Evolutionary conservation across 2,888 invertebrate species (phyloP), one percentile per base, ranked within the genome.

Genomic region (Crocallis elinguaria): DNA sequence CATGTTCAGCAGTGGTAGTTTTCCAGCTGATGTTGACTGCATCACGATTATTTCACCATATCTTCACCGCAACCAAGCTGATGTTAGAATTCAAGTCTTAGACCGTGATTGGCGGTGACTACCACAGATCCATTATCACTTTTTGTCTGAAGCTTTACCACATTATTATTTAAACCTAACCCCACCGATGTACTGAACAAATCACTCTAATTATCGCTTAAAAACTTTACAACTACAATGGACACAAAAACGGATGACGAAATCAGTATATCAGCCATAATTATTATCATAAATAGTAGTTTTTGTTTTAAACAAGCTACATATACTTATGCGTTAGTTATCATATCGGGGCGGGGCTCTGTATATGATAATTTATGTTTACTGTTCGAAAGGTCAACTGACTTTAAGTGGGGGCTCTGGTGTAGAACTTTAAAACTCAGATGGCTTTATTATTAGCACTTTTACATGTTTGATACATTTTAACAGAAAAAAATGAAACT

Each of bases 271-370:
- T 36, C 35, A 16, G 16, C 21, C 27, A 35, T 42, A 37, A 21
- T 49, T 29, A 27, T 9, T 35, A 41, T 29, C 12, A 25, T 19
- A 49, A 36, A 49, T 42, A 36, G 42, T 29, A 23, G 43, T 30
- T 50, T 43, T 49, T 43, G 36, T 43, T 50, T 11, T 23, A 32
- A 49, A 36, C 17, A 23, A 13, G 3, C 9, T 35, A 29, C 11
- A 12, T 12, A 3, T 21, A 1, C 16, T 37, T 43, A 30, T 37
- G 42, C 32, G 29, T 50, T 8, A 42, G 11, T 50, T 44, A 44
- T 53, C 46, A 32, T 27, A 39, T 38, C 27, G 11, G 23, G 41
- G 52, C 45, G 41, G 30, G 41, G 32, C 38, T 27, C n/a, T 50
- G 14, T 13, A n/a, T 13, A 12, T 38, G 46, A 48, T 46, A 53